phyloP scores from a whole-genome alignment of 2,888 invertebrate genomes.

The Temnothorax ravouxi region DNA sequence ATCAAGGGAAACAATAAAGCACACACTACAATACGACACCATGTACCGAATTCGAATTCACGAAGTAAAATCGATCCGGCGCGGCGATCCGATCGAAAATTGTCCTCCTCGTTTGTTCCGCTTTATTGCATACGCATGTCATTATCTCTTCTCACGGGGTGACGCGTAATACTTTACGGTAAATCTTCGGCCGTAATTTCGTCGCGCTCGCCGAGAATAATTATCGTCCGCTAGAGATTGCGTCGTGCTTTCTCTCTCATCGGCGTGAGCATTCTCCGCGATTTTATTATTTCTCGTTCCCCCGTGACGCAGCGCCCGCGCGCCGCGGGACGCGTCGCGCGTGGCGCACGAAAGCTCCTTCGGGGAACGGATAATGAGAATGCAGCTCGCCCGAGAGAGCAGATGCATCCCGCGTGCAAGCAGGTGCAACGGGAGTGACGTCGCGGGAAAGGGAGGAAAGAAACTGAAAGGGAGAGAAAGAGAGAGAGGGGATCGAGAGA shows the following conservation, averaged over 20 bases:
- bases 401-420: slow-evolving; percentile 46
- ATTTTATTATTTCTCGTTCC: slow-evolving; percentile 18
- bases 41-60: neutral
- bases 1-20: neutral
- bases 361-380: slow-evolving; percentile 52
- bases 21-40: neutral
- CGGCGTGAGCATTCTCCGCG: neutral
- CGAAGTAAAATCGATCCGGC: neutral
- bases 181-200: neutral
- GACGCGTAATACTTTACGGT: slow-evolving; percentile 17
- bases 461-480: neutral
- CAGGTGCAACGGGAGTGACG: slow-evolving; percentile 60
- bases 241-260: slow-evolving; percentile 3
- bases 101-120: neutral
- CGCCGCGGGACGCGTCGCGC: slow-evolving; percentile 12
- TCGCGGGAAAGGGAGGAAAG: neutral
- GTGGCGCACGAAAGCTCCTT: slow-evolving; percentile 21
- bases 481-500: neutral
- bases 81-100: neutral
- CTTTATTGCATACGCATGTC: neutral
- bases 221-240: neutral
- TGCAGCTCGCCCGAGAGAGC: slow-evolving; percentile 37
- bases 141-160: neutral
- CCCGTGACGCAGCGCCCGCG: neutral
- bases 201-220: slow-evolving; percentile 1